These are phyloP conservation scores for Tenodera sinensis DNA, from an alignment of 2,888 invertebrate species.

Conservation along the genomic window DNA sequence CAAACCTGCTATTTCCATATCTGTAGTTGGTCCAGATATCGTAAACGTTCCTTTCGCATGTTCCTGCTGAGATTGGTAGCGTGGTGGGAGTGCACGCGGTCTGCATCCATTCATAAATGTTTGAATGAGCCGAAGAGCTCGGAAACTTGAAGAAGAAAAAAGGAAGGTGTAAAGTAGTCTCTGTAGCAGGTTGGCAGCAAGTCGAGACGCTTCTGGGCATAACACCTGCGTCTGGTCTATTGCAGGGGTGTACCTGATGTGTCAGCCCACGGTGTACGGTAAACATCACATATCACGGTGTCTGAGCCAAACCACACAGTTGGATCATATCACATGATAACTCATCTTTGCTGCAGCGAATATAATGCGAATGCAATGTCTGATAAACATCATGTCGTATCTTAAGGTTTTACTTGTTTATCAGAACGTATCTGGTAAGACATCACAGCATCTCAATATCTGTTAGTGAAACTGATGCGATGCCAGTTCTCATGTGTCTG, in stretches of 20 bases:
- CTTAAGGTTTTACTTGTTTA: too few species aligned
- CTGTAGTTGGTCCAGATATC: background rate
- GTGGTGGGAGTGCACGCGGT: background rate
- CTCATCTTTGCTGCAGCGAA: too few species aligned
- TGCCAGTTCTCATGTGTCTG: too few species aligned
- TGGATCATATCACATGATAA: too few species aligned
- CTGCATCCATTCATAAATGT: background rate
- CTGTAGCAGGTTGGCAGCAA: background rate
- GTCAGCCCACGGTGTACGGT: background rate
- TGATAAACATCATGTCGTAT: too few species aligned
- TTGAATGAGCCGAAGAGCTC: background rate
- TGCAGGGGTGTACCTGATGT: background rate
- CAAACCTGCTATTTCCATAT: too few species aligned
- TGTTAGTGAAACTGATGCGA: too few species aligned
- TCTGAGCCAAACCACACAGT: too few species aligned
- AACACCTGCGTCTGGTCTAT: background rate
- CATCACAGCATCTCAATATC: too few species aligned
- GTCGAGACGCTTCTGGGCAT: background rate
- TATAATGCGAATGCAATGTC: too few species aligned
- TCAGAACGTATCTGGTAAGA: too few species aligned
- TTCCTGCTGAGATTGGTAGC: background rate
- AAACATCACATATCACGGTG: too few species aligned
- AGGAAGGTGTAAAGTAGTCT: background rate
- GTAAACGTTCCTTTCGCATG: background rate
- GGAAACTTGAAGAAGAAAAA: background rate